Evolutionary conservation across 2,797 vertebrate genomes (phyloP).

Genomic region (Peromyscus nudipes): DNA sequence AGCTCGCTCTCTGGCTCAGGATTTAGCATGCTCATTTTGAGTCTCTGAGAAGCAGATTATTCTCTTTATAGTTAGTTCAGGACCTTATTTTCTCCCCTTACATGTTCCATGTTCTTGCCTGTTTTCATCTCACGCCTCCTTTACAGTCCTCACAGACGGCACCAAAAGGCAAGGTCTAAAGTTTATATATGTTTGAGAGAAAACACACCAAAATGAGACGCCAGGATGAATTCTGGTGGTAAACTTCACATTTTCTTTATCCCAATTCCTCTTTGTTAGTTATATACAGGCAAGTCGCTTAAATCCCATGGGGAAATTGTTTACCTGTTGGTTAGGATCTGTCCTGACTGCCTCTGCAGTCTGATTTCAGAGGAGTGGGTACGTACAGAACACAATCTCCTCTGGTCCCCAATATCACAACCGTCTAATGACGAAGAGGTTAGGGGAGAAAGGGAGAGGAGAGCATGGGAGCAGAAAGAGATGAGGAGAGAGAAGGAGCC

Average conservation of each 20-base stretch:
- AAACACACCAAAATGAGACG: background rate
- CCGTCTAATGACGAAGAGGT: background rate
- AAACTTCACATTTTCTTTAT: constrained; percentile 29
- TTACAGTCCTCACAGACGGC: constrained; percentile 47
- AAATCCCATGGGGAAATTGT: background rate
- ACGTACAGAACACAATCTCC: background rate
- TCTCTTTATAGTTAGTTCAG: background rate
- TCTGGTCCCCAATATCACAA: background rate
- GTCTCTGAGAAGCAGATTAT: background rate
- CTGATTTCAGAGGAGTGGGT: background rate
- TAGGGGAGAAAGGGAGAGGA: background rate
- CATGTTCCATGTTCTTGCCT: background rate
- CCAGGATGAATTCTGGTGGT: background rate
- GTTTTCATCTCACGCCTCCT: constrained; percentile 51
- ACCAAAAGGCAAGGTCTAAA: constrained; percentile 35
- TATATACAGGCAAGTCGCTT: background rate
- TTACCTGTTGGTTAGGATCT: background rate
- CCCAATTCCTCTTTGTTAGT: background rate
- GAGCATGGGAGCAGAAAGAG: background rate
- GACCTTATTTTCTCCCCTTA: background rate
- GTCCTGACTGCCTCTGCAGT: background rate
- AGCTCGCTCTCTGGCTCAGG: background rate
- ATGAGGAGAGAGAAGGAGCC: constrained; percentile 29
- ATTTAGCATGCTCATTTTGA: background rate
- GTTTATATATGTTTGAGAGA: background rate